Evolutionary conservation across 2,113 vertebrate genomes (phyloP).

Genomic region (Mungos mungo): DNA sequence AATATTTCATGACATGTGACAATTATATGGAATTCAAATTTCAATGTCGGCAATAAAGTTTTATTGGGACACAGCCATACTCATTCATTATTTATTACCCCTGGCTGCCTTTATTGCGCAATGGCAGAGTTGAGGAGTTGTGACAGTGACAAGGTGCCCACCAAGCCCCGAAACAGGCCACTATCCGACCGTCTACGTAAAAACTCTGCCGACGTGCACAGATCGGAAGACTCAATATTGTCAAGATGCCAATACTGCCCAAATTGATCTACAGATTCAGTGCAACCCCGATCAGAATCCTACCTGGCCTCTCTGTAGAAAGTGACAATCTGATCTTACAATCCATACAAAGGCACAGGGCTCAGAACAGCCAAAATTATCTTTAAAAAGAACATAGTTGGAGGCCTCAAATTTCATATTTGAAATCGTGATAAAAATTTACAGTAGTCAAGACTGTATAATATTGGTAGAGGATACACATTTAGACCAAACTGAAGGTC

Average conservation of each 20-base stretch:
- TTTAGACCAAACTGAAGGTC: not conserved
- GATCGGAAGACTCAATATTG: not conserved
- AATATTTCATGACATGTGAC: not conserved
- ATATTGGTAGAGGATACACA: not conserved
- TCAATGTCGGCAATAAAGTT: not conserved
- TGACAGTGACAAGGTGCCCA: not conserved
- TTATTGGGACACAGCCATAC: not conserved
- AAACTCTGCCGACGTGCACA: not conserved
- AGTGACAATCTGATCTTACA: not conserved
- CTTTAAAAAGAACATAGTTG: not conserved
- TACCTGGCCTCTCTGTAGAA: not conserved
- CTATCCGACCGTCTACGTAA: not conserved
- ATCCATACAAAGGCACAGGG: not conserved
- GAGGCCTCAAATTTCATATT: not conserved
- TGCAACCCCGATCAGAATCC: not conserved
- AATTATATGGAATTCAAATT: not conserved
- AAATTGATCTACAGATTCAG: not conserved
- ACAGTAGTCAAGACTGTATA: not conserved
- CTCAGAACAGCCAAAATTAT: not conserved
- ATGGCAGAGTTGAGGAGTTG: fast-evolving
- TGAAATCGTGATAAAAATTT: not conserved
- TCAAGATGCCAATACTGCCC: not conserved
- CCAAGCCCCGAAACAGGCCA: not conserved
- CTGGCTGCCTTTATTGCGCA: not conserved
- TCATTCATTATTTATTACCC: fast-evolving